A percentile compares a stretch with the other conserved stretches of the same genome.
phyloP scores from a whole-genome alignment of 2,888 invertebrate species.

The Eulithis testata region DNA sequence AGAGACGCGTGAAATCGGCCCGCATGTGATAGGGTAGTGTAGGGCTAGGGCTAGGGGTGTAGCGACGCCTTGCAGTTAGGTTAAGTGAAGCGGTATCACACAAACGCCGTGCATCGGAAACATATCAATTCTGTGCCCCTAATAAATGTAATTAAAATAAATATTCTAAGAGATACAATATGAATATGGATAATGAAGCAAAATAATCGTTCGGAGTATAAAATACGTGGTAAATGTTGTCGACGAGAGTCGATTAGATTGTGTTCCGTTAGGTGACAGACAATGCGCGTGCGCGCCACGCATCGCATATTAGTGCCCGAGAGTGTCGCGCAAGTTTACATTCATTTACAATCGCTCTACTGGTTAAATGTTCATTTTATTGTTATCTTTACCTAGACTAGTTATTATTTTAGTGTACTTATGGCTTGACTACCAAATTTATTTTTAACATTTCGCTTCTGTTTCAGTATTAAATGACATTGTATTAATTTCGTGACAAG shows the following conservation, averaged over 20 bases:
- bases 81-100: conserved; percentile 84
- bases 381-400: conserved; percentile 66
- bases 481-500: conserved; percentile 67
- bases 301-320: conserved; percentile 66
- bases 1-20: conserved; percentile 76
- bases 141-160: conserved; percentile 83
- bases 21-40: conserved; percentile 82
- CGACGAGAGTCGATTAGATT: conserved; percentile 64
- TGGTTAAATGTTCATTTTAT: conserved; percentile 67
- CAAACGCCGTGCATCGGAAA: conserved; percentile 90
- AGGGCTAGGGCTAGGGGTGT: conserved; percentile 81
- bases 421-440: conserved; percentile 82
- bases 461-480: conserved; percentile 81
- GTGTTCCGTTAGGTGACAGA: conserved; percentile 61
- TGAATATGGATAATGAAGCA: conserved; percentile 78
- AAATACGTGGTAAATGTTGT: conserved; percentile 81
- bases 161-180: conserved; percentile 83
- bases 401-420: conserved; percentile 51
- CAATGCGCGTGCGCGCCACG: conserved; percentile 27
- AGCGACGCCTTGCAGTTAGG: conserved; percentile 83
- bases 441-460: conserved; percentile 76
- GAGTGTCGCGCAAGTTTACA: conserved; percentile 73
- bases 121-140: conserved; percentile 93
- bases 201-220: conserved; percentile 80
- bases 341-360: conserved; percentile 66